These are phyloP conservation scores for Heliangelus exortis DNA, from an alignment of 2,797 vertebrate species.

Conservation along the genomic window DNA sequence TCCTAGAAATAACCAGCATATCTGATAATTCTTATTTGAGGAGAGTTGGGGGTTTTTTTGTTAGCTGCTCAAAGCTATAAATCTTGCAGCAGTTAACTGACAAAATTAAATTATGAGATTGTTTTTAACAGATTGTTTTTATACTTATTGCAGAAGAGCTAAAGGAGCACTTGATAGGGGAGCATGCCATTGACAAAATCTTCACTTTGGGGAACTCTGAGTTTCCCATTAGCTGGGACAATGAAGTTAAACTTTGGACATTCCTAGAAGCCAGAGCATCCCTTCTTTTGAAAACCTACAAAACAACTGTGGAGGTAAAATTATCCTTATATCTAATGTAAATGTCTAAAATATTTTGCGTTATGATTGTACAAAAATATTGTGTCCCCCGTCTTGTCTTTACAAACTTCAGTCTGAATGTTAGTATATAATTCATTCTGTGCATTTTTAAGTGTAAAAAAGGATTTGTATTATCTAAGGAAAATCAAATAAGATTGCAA, in stretches of 20 bases:
- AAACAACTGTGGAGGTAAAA: conserved; percentile 90
- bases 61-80: background rate
- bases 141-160: conserved; percentile 87
- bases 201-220: conserved; percentile 95
- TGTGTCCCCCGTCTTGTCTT: background rate
- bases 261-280: conserved; percentile 95
- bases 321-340: background rate
- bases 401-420: background rate
- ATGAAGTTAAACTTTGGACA: conserved; percentile 98
- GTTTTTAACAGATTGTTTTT: conserved; percentile 49
- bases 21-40: background rate
- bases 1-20: background rate
- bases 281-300: conserved; percentile 95
- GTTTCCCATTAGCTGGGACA: conserved; percentile 97
- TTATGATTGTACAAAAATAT: conserved; percentile 8
- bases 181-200: conserved; percentile 92
- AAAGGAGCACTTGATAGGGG: conserved; percentile 92
- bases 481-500: conserved; percentile 34
- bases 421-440: conserved; percentile 25
- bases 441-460: conserved; percentile 13
- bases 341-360: conserved; percentile 9
- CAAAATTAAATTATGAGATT: background rate
- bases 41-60: background rate
- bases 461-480: conserved; percentile 46
- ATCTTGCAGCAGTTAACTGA: background rate